Evolutionary conservation across 37 sponge, comb jelly and placozoan species (phyloP), one percentile per base, ranked within the genome.

Genomic region (Theonella swinhoei): DNA sequence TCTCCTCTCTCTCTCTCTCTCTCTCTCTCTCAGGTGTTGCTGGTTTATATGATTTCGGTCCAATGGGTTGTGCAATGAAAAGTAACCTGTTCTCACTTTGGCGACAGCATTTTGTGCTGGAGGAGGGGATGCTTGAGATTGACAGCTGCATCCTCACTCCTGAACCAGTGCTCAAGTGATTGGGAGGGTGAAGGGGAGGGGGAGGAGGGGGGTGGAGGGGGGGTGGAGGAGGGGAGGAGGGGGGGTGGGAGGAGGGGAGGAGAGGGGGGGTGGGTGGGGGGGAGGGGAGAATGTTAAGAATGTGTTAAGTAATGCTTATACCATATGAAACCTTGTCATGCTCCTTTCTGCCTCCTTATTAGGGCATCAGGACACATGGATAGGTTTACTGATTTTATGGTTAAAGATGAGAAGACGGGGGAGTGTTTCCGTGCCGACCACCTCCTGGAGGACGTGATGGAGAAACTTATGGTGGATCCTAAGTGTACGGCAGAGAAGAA

Each of bases 401-500:
- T 98, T 54, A 96, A 94, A 76, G 99, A 98, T 74, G 62, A 85
- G 4, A 78, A 83, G 70, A 96, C 95, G 30, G 99, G 97, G 38
- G 96, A 96, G 31, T 96, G 95, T 61, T 96, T 80, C 91, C 82
- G 99, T 38, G 99, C 99, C 11, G 99, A 98, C 83, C 96, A 98
- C 62, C 80, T 98, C 11, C 70, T 98, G 70, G 79, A 79, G 39
- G 90, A 88, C 39, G 72, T 77, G 84, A n/a, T 95, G 25, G 92
- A 95, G 80, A 72, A 73, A 32, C 77, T 91, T 38, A 29, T 75
- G 34, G 84, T 80, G 5, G 88, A 91, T 65, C 80, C 90, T 22
- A 95, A 95, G 62, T 83, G 79, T 38, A 24, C 90, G 0, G 64
- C 72, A 33, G 95, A 83, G 59, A 90, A 86, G 85, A 82, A 80